Evolutionary conservation across 2,113 vertebrate species (phyloP), one percentile per base, ranked within the genome.

Genomic region (Phalacrocorax pelagicus): DNA sequence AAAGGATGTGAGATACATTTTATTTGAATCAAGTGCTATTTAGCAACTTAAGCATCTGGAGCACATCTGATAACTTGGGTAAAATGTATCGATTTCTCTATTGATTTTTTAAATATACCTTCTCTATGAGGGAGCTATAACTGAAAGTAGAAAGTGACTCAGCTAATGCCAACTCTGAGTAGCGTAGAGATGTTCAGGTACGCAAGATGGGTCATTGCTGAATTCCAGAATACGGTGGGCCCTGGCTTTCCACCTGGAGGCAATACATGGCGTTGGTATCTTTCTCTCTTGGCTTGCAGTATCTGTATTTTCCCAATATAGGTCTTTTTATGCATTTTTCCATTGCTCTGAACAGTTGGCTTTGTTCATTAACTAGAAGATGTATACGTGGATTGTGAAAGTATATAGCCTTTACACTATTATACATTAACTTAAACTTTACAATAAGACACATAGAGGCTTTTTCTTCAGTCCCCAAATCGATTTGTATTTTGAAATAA

Each of bases 1-100:
- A 91, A 96, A 97, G 95, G 83, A 94, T 88, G 83, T 75, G 81
- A 97, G 78, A 83, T 72, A 71, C 1, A 0, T 92, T 97, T 95
- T 84, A 91, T 91, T 97, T 96, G 93, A 96, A 97, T 94, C 91
- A 96, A 97, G 96, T 87, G 86, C 81, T 97, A 95, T 92, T 97
- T 96, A 97, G 96, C 88, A 95, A 86, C 93, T 96, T 93, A 96
- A 96, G 94, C 72, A 95, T 94, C 72, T 49, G 27, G 83, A 96
- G 96, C 81, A 94, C 91, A 96, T 95, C 91, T 96, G 97, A 97
- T 97, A 97, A 95, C 90, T 86, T 83, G 81, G 89, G 70, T 96
- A 94, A 97, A 93, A 95, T 81, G 62, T 94, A 97, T 97, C 13
- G 96, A 98, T 97, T 96, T 97, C 80, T 89, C 65, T 91, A 97